Conservation (phyloP, 1,140 invertebrate species). For the Micrasema minimum region DNA sequence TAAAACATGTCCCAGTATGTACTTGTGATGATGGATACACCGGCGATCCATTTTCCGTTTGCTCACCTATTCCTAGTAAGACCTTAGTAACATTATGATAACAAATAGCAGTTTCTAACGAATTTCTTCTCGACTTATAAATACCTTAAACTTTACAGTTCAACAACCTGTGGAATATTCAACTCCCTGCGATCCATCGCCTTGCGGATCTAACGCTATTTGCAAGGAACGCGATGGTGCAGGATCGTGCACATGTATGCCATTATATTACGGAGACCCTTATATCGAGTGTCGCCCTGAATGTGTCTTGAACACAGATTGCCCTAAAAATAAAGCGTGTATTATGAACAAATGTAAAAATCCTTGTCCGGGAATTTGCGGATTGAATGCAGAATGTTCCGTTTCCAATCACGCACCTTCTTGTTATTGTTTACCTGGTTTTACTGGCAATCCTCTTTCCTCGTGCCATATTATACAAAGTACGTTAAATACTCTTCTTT, state of each 20-base stretch:
- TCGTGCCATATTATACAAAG: constrained; percentile 58
- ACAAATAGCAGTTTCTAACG: not conserved
- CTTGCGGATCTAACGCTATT: constrained; percentile 84
- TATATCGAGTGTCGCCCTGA: constrained; percentile 80
- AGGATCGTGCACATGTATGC: constrained; percentile 77
- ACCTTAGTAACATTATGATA: constrained; percentile 35
- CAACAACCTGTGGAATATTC: constrained; percentile 60
- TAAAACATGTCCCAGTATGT: constrained; percentile 67
- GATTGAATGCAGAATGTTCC: constrained; percentile 74
- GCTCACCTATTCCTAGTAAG: constrained; percentile 68
- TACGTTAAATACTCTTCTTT: constrained; percentile 8
- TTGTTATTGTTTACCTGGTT: constrained; percentile 74
- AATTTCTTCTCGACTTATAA: constrained; percentile 10
- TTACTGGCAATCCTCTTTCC: constrained; percentile 79
- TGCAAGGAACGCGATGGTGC: constrained; percentile 80
- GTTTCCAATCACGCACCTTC: constrained; percentile 77
- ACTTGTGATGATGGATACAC: constrained; percentile 75
- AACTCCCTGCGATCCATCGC: constrained; percentile 73
- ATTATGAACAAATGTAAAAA: constrained; percentile 74
- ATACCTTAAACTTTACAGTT: constrained; percentile 58
- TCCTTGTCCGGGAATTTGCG: constrained; percentile 73
- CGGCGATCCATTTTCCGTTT: constrained; percentile 80
- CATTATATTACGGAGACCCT: constrained; percentile 78
- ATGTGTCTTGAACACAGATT: constrained; percentile 77
- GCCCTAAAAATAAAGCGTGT: constrained; percentile 71